Evolutionary conservation across 2,888 invertebrate species (phyloP), one percentile per base, ranked within the genome.

Genomic region (Thymelicus lineola): DNA sequence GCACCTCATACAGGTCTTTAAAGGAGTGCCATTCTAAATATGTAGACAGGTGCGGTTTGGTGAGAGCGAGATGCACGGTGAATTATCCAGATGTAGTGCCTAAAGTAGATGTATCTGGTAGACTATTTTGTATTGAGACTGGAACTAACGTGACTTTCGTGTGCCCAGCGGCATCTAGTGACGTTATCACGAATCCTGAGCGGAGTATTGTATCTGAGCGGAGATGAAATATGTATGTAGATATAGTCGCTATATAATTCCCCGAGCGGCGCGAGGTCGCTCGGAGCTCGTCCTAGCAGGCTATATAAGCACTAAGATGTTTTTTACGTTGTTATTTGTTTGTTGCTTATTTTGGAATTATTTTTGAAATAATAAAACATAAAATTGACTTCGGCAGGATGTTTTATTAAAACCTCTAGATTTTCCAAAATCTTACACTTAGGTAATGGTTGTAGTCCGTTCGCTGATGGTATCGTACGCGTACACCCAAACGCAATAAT

Each of bases 301-400:
- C 64, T 70, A 64, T 86, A 82, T 86, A 84, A 86, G 82, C 85
- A 85, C 85, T 81, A 82, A 84, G 82, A 84, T 85, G 85, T 86
- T 89, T 87, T 69, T 91, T 90, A 91, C 84, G 87, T 92, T 93
- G 91, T 93, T 93, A 91, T 86, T 91, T 92, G 91, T 92, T 93
- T 93, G 93, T 93, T 93, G 93, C 93, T 93, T 92, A 91, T 91
- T 92, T 91, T 92, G 86, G 89, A 91, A 89, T 87, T 90, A 90
- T 91, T 91, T 88, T 91, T 90, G 86, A 86, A 85, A 87, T 88
- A 90, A 90, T 89, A 90, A 89, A 90, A 88, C 74, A 80, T 73
- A 75, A 87, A 89, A 87, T 82, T 78, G 76, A 86, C 83, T 82
- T 87, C 83, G 83, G 85, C 86, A 86, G 84, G 83, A 86, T 84